phyloP scores from a whole-genome alignment of 2,797 vertebrate genomes.

The Tragelaphus oryx region DNA sequence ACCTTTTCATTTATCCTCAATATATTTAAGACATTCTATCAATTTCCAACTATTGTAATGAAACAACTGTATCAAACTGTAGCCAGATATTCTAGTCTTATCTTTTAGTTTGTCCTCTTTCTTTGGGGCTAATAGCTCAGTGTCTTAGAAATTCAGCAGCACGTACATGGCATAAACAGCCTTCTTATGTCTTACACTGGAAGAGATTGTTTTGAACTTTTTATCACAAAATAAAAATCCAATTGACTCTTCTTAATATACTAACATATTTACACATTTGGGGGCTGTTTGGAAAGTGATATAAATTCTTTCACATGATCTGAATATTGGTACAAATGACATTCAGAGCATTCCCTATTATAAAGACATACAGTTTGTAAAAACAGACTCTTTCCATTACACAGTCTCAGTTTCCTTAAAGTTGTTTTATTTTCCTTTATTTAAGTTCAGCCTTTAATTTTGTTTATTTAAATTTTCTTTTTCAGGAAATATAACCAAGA shows the following conservation, averaged over 20 bases:
- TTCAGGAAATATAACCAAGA: conserved; percentile 75
- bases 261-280: not conserved
- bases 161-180: not conserved
- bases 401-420: not conserved
- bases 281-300: not conserved
- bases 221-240: not conserved
- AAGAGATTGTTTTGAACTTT: not conserved
- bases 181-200: not conserved
- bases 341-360: not conserved
- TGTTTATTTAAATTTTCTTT: conserved; percentile 60
- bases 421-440: not conserved
- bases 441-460: not conserved
- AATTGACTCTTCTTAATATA: not conserved
- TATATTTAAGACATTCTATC: not conserved
- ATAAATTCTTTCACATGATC: not conserved
- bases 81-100: not conserved
- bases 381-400: not conserved
- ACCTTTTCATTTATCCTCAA: not conserved
- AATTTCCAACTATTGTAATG: not conserved
- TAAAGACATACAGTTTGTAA: not conserved
- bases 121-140: not conserved
- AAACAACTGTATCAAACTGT: not conserved
- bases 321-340: not conserved
- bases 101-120: not conserved
- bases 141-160: not conserved